Percentiles rank a stretch among this genome's conserved stretches.
Conservation (phyloP, 2,888 invertebrate genomes). For the Maniola hyperantus region DNA sequence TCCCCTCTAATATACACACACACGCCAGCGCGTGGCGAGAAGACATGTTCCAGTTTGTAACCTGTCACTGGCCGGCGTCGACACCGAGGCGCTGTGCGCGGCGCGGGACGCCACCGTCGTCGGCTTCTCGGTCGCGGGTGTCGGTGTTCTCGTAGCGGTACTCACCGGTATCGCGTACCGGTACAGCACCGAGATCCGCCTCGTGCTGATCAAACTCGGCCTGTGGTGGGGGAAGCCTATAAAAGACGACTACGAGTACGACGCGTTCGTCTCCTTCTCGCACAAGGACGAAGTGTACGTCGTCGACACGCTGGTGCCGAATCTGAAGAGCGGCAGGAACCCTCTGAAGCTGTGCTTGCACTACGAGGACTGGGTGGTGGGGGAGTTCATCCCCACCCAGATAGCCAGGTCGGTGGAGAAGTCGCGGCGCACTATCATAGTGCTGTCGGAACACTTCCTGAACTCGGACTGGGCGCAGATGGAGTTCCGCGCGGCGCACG, state of each 20-base stretch:
- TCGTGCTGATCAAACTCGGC: slow-evolving; percentile 41
- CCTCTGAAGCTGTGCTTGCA: slow-evolving; percentile 84
- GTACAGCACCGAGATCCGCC: slow-evolving; percentile 41
- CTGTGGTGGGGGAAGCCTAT: slow-evolving; percentile 38
- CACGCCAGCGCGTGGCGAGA: too few species aligned
- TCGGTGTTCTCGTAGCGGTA: slow-evolving; percentile 29
- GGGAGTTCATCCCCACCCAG: slow-evolving; percentile 83
- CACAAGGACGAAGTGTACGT: slow-evolving; percentile 89
- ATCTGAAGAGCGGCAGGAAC: slow-evolving; percentile 71
- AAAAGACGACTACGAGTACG: slow-evolving; percentile 74
- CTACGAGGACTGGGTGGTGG: slow-evolving; percentile 43
- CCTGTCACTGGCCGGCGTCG: slow-evolving; percentile 26
- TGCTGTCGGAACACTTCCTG: slow-evolving; percentile 46
- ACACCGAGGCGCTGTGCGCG: slow-evolving; percentile 44
- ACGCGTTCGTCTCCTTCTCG: slow-evolving; percentile 92
- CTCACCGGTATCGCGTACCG: slow-evolving; percentile 33
- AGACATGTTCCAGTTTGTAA: too few species aligned
- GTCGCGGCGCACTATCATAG: slow-evolving; percentile 76
- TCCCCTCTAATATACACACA: too few species aligned
- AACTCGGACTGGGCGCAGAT: slow-evolving; percentile 32
- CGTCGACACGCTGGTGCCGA: slow-evolving; percentile 84
- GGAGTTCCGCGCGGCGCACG: slow-evolving; percentile 45
- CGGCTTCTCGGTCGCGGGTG: slow-evolving; percentile 33
- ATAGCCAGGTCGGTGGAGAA: slow-evolving; percentile 88
- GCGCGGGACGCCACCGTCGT: slow-evolving; percentile 35